phyloP scores from a whole-genome alignment of 2,797 vertebrate genomes.

The Thaleichthys pacificus region DNA sequence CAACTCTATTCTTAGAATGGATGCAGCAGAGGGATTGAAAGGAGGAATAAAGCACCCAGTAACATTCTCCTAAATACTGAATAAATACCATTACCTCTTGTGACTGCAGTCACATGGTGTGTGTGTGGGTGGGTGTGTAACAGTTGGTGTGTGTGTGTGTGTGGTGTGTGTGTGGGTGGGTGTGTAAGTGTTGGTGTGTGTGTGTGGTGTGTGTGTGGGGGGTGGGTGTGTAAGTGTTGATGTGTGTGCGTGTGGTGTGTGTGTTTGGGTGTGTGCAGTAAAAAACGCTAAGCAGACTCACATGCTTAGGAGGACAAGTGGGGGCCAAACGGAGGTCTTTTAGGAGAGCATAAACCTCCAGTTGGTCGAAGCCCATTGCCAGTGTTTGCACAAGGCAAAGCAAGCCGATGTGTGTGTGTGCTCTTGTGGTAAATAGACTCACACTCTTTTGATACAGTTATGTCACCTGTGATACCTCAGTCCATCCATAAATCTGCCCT shows the following conservation, averaged over 20 bases:
- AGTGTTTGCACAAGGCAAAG: neutral
- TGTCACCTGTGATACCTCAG: neutral
- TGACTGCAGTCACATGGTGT: conserved; percentile 49
- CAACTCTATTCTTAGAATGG: conserved; percentile 25
- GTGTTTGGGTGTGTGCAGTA: conserved; percentile 22
- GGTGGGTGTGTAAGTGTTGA: neutral
- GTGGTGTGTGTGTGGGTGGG: conserved; percentile 6
- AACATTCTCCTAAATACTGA: conserved; percentile 27
- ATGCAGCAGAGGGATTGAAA: conserved; percentile 20
- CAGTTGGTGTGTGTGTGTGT: conserved; percentile 21
- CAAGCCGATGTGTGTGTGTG: neutral
- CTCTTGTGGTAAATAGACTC: neutral
- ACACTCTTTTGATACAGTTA: conserved; percentile 1
- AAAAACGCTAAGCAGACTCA: conserved; percentile 55
- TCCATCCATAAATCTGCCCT: too few species aligned
- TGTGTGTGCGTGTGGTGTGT: conserved; percentile 2
- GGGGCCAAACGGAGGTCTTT: conserved; percentile 30
- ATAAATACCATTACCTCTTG: conserved; percentile 43
- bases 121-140: conserved; percentile 36
- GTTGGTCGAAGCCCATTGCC: neutral
- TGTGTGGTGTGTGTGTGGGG: neutral
- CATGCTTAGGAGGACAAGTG: conserved; percentile 44
- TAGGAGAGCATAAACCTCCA: conserved; percentile 21
- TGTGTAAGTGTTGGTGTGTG: conserved; percentile 18
- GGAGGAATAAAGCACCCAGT: conserved; percentile 28